These are phyloP conservation scores for Melanitta fusca DNA, from an alignment of 2,797 vertebrate genomes.

Conservation along the genomic window DNA sequence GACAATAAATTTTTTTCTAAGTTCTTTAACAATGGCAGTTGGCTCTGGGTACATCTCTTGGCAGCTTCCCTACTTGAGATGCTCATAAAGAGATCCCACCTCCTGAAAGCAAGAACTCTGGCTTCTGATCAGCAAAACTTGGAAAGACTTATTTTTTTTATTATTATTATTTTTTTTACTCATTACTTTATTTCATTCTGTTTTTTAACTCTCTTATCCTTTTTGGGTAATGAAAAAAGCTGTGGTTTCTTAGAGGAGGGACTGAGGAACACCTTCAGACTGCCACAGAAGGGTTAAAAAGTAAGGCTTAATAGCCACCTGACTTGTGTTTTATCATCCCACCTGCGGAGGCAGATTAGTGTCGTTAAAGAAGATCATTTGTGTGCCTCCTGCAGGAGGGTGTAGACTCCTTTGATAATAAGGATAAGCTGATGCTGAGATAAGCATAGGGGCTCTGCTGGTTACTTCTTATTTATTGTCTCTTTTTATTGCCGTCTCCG, in stretches of 20 bases:
- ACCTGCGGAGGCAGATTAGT: slow-evolving; percentile 77
- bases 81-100: background rate
- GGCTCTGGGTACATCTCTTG: background rate
- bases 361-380: slow-evolving; percentile 73
- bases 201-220: background rate
- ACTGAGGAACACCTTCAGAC: background rate
- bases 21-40: background rate
- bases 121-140: background rate
- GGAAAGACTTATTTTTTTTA: background rate
- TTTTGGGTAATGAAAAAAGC: background rate
- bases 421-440: slow-evolving; percentile 84
- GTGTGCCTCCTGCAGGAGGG: slow-evolving; percentile 72
- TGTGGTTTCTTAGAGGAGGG: background rate
- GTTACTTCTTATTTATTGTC: slow-evolving; percentile 85
- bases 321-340: slow-evolving; percentile 62
- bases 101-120: background rate
- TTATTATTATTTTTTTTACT: background rate
- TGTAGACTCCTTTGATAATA: slow-evolving; percentile 81
- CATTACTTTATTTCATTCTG: background rate
- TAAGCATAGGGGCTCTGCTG: slow-evolving; percentile 78
- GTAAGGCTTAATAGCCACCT: slow-evolving; percentile 58
- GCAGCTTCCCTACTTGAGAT: background rate
- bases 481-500: slow-evolving; percentile 82
- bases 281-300: slow-evolving; percentile 62
- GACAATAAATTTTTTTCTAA: background rate